A percentile compares a stretch with the other conserved stretches of the same genome.
Conservation (phyloP, 1,140 invertebrate species). For the honey bee (Apis mellifera) region DNA sequence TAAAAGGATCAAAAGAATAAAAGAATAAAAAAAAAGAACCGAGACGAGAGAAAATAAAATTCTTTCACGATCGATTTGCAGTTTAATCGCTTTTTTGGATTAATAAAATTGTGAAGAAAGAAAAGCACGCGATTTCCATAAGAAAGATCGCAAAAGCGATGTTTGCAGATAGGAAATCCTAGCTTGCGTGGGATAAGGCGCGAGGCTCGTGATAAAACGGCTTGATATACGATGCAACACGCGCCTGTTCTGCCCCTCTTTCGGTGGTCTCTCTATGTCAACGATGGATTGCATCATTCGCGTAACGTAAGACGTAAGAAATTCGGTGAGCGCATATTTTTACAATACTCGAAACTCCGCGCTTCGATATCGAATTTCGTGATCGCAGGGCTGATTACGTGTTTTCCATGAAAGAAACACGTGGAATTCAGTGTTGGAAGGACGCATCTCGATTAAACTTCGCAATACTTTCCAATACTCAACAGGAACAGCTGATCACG, state of each 20-base stretch:
- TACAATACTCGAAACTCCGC: neutral
- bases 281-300: conserved; percentile 17
- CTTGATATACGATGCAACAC: neutral
- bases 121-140: neutral
- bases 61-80: too few species aligned
- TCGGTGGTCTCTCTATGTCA: conserved; percentile 4
- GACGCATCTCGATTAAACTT: neutral
- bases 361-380: conserved; percentile 33
- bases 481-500: neutral
- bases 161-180: neutral
- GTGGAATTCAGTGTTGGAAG: neutral
- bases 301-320: conserved; percentile 19
- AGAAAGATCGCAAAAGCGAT: neutral
- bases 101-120: too few species aligned
- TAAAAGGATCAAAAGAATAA: too few species aligned
- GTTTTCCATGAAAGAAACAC: neutral
- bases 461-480: neutral
- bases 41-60: too few species aligned
- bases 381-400: neutral
- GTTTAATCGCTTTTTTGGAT: too few species aligned
- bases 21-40: too few species aligned
- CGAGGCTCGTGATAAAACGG: neutral
- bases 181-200: neutral
- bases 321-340: conserved; percentile 33
- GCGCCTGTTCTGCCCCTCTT: neutral